Conservation (phyloP, 1,140 invertebrate species). For the Heliconius nattereri region DNA sequence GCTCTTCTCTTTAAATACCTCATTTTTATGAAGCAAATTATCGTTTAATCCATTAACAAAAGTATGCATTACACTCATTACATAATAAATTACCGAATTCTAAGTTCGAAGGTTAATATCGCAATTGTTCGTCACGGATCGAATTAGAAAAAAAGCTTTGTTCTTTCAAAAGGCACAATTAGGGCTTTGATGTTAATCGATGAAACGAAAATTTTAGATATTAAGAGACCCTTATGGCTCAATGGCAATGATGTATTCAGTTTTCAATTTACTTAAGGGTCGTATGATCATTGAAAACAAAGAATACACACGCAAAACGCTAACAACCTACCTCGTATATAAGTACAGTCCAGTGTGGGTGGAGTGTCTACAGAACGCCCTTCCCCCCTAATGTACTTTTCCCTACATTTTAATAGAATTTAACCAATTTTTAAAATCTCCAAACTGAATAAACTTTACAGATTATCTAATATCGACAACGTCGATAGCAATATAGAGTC, state of each 20-base stretch:
- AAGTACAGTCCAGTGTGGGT: too few relatives aligned
- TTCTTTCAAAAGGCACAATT: slow-evolving; percentile 26
- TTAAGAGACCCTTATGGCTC: background rate
- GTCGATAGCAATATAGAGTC: background rate
- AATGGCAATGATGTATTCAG: background rate
- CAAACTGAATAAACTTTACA: background rate
- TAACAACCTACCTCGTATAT: background rate
- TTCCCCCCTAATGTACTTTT: too few relatives aligned
- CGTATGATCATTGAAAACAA: too few relatives aligned
- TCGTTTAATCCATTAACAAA: background rate
- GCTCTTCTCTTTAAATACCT: too few relatives aligned
- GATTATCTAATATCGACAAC: background rate
- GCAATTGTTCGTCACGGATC: slow-evolving; percentile 48
- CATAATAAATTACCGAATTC: slow-evolving; percentile 41
- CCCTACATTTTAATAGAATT: too few relatives aligned
- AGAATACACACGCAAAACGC: too few relatives aligned
- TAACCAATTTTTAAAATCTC: background rate
- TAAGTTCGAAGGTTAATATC: slow-evolving; percentile 48
- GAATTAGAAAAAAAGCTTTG: slow-evolving; percentile 27
- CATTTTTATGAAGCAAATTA: too few relatives aligned
- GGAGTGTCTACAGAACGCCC: too few relatives aligned
- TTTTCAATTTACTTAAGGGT: too few relatives aligned
- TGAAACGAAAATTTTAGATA: background rate
- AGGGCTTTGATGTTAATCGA: slow-evolving; percentile 7
- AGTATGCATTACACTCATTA: background rate